Percentiles rank a stretch among this genome's conserved stretches.
These are phyloP conservation scores for Cantharis lateralis DNA, from an alignment of 2,888 invertebrate species.

Conservation along the genomic window DNA sequence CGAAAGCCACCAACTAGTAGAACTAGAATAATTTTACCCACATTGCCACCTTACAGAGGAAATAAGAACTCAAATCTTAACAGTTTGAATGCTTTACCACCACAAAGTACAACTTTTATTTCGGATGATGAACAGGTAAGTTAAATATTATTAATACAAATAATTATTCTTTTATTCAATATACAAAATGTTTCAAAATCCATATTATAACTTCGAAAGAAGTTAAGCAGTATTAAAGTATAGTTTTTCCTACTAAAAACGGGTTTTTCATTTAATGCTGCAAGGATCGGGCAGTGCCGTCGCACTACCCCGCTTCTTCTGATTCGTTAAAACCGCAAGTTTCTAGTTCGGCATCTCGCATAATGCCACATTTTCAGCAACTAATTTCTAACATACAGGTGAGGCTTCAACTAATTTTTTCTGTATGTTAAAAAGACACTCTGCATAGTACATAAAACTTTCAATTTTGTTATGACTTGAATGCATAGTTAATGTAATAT, in stretches of 20 bases:
- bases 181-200: too few relatives aligned
- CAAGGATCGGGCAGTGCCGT: constrained; percentile 52
- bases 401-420: constrained; percentile 52
- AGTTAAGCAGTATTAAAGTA: too few relatives aligned
- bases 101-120: constrained; percentile 44
- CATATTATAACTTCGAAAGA: too few relatives aligned
- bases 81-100: constrained; percentile 43
- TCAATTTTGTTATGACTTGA: neutral
- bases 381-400: constrained; percentile 75
- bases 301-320: constrained; percentile 51
- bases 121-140: constrained; percentile 46
- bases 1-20: constrained; percentile 45
- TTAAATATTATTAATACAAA: neutral
- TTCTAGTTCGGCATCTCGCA: constrained; percentile 60
- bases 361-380: constrained; percentile 71
- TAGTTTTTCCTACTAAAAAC: neutral
- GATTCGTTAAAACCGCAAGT: constrained; percentile 48
- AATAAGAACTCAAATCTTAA: constrained; percentile 42
- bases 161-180: too few relatives aligned
- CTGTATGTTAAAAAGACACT: constrained; percentile 6
- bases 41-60: constrained; percentile 42
- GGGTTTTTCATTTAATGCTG: constrained; percentile 37
- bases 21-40: constrained; percentile 48
- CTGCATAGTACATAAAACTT: neutral
- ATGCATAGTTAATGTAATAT: neutral